These are phyloP conservation scores for Andrena haemorrhoa DNA, from an alignment of 2,888 invertebrate species.

Conservation along the genomic window DNA sequence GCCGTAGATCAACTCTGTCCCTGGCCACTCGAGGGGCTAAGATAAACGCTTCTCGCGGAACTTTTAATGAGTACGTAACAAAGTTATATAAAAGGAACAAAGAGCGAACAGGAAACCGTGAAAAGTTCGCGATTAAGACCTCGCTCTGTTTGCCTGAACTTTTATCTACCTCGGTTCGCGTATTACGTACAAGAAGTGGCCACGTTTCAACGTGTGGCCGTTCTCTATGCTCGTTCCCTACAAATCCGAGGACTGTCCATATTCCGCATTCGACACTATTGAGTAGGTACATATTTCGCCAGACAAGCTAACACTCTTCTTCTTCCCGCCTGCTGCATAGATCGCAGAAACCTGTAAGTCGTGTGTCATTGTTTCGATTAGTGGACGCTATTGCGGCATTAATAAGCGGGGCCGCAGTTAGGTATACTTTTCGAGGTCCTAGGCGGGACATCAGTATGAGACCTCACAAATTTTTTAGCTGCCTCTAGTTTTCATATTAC, in stretches of 20 bases:
- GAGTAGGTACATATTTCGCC: neutral
- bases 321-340: no score
- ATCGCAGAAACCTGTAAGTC: no score
- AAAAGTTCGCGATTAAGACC: conserved; percentile 55
- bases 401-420: no score
- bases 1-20: conserved; percentile 31
- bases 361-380: no score
- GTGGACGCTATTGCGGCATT: no score
- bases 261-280: neutral
- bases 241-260: neutral
- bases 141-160: conserved; percentile 42
- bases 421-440: no score
- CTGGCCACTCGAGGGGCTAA: conserved; percentile 27
- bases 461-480: no score
- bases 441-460: no score
- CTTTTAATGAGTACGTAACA: conserved; percentile 61
- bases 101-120: conserved; percentile 18
- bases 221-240: neutral
- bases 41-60: conserved; percentile 52
- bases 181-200: conserved; percentile 5
- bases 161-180: conserved; percentile 28
- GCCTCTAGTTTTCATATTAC: no score
- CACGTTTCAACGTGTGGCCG: neutral
- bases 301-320: neutral
- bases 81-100: conserved; percentile 49